A percentile compares a stretch with the other conserved stretches of the same genome.
These are phyloP conservation scores for Steinernema khuongi DNA, from an alignment of 1,140 invertebrate genomes.

Conservation along the genomic window DNA sequence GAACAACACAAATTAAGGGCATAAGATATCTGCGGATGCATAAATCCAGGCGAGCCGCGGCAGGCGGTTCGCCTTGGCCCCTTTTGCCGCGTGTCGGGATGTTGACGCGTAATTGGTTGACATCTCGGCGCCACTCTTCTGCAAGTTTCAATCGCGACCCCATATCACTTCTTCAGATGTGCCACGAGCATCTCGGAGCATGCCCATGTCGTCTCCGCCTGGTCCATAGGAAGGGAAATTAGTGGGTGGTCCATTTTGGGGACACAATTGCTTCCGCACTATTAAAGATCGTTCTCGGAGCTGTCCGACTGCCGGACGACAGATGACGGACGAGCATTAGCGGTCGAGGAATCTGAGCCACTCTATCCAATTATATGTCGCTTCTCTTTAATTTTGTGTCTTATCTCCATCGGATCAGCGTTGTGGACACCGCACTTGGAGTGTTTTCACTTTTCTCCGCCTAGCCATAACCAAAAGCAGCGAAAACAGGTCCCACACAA, in stretches of 20 bases:
- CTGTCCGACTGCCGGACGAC: not conserved
- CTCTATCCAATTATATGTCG: too few species aligned
- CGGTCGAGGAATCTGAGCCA: too few species aligned
- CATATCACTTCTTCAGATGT: not conserved
- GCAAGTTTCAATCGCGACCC: not conserved
- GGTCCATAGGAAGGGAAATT: not conserved
- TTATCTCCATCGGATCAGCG: too few species aligned
- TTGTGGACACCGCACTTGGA: too few species aligned
- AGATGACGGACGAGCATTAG: too few species aligned
- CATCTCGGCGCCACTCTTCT: not conserved
- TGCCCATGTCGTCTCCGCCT: not conserved
- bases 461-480: too few species aligned
- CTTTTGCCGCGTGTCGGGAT: not conserved
- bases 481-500: not conserved
- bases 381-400: too few species aligned
- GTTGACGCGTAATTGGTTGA: not conserved
- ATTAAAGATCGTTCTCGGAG: not conserved
- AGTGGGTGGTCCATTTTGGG: not conserved
- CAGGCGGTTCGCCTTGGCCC: not conserved
- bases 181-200: not conserved
- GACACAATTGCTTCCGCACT: not conserved
- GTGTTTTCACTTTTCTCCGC: not conserved
- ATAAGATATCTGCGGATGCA: not conserved
- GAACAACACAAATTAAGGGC: slow-evolving; percentile 8
- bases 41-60: not conserved